Base-by-base conservation (phyloP, 2,888 invertebrate genomes). In the Teinopalpus imperialis region DNA sequence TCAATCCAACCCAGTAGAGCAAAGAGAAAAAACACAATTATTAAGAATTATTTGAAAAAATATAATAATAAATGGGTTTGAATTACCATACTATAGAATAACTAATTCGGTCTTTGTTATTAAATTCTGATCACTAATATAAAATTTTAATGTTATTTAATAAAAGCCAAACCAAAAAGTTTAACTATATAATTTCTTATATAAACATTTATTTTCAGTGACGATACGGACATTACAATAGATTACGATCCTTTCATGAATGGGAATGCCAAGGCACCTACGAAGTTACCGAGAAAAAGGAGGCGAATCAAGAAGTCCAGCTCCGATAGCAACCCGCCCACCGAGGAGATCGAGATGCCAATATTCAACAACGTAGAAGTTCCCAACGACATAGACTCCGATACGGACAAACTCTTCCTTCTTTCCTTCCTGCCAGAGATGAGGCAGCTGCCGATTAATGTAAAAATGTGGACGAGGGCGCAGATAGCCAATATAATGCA, bases 401-500 rank as follows among this genome's bases (percentile, higher is more conserved):
- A 88, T 48, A 76, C 75, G 44, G 87, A 87, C 32, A 75, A 61
- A 21, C 50, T 85, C 47, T 88, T 87, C 41, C 63, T 88, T 1
- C 54, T 87, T 16, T 87, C 87, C 0, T 87, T 87, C 48, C 58
- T 83, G 12, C 86, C 86, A 4, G 87, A 88, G 61, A 79, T 88
- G 74, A 70, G 74, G 39, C 81, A 81, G 53, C 52, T 88, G 13
- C 86, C 86, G 0, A 49, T 73, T 1, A 71, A 85, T 53, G 68
- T 85, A 13, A 87, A 86, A 64, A 87, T 88, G 87, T 88, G 88
- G 88, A 81, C 77, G 35, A 53, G 87, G 8, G 75, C 85, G 0
- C 83, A 85, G 59, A 81, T 88, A 43, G 86, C 88, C 0, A 81
- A 72, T 37, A 60, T 81, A 0, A 87, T 88, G 87, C 86, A 88